phyloP scores from a whole-genome alignment of 1,140 invertebrate genomes.

The Hyphantria cunea region DNA sequence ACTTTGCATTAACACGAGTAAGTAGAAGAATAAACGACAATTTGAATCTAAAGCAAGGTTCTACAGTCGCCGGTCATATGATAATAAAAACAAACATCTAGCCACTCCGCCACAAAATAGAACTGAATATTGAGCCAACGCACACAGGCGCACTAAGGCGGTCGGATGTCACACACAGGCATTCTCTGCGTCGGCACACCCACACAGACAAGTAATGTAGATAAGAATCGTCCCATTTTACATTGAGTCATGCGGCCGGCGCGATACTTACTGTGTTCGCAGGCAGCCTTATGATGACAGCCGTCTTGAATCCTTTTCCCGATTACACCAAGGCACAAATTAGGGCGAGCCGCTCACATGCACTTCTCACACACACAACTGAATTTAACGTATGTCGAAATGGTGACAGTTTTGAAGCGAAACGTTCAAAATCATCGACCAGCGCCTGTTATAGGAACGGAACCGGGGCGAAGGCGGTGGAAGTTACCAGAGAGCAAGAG shows the following conservation, averaged over 20 bases:
- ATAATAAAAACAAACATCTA: slow-evolving; percentile 81
- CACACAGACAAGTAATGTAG: slow-evolving; percentile 63
- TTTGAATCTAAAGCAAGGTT: slow-evolving; percentile 39
- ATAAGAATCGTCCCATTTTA: slow-evolving; percentile 81
- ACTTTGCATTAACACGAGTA: no score
- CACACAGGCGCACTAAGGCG: slow-evolving; percentile 56
- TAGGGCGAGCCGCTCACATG: slow-evolving; percentile 56
- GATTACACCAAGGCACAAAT: slow-evolving; percentile 58
- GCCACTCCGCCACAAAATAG: slow-evolving; percentile 74
- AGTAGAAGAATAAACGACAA: neutral
- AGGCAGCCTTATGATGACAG: slow-evolving; percentile 78
- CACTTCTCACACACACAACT: slow-evolving; percentile 49
- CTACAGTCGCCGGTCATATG: slow-evolving; percentile 72
- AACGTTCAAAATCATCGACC: slow-evolving; percentile 45
- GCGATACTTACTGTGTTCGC: slow-evolving; percentile 76
- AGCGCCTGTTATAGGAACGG: slow-evolving; percentile 46
- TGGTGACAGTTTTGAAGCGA: slow-evolving; percentile 37
- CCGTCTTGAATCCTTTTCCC: slow-evolving; percentile 69
- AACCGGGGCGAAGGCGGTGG: slow-evolving; percentile 41
- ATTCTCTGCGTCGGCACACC: slow-evolving; percentile 39
- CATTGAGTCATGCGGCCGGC: slow-evolving; percentile 65
- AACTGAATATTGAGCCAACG: slow-evolving; percentile 77
- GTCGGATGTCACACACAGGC: slow-evolving; percentile 63
- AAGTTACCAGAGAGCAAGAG: slow-evolving; percentile 50
- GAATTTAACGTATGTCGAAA: slow-evolving; percentile 23